Base-by-base conservation (phyloP, 2,797 vertebrate genomes). In the Rhinichthys osculus region DNA sequence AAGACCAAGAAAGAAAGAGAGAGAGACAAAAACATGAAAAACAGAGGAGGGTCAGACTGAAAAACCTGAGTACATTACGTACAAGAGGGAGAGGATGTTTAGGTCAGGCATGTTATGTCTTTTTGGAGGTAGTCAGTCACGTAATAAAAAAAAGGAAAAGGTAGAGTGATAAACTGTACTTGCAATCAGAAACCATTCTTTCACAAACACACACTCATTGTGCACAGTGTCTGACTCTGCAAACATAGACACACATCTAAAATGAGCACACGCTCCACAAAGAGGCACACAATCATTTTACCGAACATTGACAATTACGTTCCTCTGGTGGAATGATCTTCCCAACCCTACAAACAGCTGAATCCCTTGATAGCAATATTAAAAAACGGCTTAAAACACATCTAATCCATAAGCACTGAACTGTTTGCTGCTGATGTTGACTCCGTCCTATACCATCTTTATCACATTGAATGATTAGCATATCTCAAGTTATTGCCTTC, bases 31-130 rank as follows among this genome's bases (percentile, higher is more conserved):
- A 23, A 21, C 11, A 69, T 77, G 78, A 54, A 10, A 38, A 42
- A 7, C 8, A 33, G 76, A 57, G 69, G 21, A 14, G 6, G 14
- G 14, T 19, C 64, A 44, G 52, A 62, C 21, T 59, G 27, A 78
- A 67, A 69, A n/a, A 85, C 71, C 35, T 33, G 14, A 85, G 27
- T 7, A 66, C 64, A 14, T 30, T n/a, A 44, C 50, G 40, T n/a
- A 54, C 59, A 83, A 73, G 33, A 40, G 7, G 54, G 54, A 72
- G 23, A 33, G 54, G 47, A 64, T 80, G 54, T 81, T 59, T 21
- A 21, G 38, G 38, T 72, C 69, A 59, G 40, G 79, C 38, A 84
- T 90, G 89, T 90, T 90, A 77, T 85, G 88, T 90, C 89, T 90
- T 62, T 84, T 64, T 66, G 40, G 21, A 86, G 33, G 70, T 78